Evolutionary conservation across 2,888 invertebrate genomes (phyloP).

Genomic region (Cinara cedri): DNA sequence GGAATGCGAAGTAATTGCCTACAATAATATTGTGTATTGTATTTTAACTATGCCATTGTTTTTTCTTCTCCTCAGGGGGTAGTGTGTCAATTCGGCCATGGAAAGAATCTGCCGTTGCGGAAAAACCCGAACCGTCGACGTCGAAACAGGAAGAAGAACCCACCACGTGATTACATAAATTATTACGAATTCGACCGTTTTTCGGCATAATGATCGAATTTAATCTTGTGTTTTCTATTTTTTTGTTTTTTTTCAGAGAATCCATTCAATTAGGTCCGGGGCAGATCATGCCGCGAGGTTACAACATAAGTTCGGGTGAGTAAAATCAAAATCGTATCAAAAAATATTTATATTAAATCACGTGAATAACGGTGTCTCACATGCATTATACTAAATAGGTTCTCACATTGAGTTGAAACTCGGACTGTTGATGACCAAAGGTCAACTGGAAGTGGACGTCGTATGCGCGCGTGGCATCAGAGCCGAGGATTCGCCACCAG

Average conservation of each 20-base stretch:
- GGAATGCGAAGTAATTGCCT: conserved; percentile 57
- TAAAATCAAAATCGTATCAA: background rate
- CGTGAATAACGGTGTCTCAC: background rate
- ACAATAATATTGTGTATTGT: background rate
- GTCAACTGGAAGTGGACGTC: conserved; percentile 87
- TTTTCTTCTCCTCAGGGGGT: conserved; percentile 5
- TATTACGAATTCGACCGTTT: no score
- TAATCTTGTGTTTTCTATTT: no score
- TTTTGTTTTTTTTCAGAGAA: conserved; percentile 32
- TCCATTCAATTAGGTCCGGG: conserved; percentile 72
- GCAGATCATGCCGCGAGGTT: conserved; percentile 80
- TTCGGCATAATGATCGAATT: background rate
- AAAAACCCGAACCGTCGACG: conserved; percentile 50
- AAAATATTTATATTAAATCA: background rate
- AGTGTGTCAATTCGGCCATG: conserved; percentile 22
- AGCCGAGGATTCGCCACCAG: conserved; percentile 73
- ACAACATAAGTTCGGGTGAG: conserved; percentile 67
- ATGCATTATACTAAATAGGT: conserved; percentile 63
- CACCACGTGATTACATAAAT: conserved; percentile 4
- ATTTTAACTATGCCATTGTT: background rate
- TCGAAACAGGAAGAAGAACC: conserved; percentile 54
- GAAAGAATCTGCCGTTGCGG: conserved; percentile 57
- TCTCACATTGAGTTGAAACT: conserved; percentile 83
- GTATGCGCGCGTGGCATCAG: conserved; percentile 75
- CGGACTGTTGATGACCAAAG: conserved; percentile 87